A percentile compares a stretch with the other conserved stretches of the same genome.
Conservation (phyloP, 2,888 invertebrate genomes). For the Oxystoma pomonae region DNA sequence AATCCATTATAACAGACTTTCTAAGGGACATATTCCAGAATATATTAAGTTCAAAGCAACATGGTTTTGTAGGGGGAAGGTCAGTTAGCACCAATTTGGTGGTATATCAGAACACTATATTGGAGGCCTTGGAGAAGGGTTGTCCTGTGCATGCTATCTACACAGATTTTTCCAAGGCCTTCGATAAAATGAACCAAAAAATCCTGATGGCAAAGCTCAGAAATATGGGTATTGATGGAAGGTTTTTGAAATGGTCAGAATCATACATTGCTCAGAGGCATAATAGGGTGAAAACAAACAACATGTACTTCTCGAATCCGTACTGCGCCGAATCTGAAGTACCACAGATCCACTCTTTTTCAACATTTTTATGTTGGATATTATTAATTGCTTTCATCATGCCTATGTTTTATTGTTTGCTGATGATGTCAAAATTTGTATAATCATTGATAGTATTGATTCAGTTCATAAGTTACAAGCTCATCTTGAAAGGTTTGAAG, state of each 20-base stretch:
- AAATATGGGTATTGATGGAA: too few species aligned
- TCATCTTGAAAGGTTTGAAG: not conserved
- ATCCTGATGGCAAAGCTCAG: too few species aligned
- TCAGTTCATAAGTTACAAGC: not conserved
- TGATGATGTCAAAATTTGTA: constrained; percentile 9
- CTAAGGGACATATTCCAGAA: constrained; percentile 3
- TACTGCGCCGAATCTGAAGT: not conserved
- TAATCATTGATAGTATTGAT: not conserved
- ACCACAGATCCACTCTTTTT: constrained; percentile 8
- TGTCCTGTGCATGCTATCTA: constrained; percentile 1
- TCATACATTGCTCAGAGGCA: not conserved
- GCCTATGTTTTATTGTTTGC: constrained; percentile 8
- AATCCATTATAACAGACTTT: constrained; percentile 7
- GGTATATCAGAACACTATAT: not conserved
- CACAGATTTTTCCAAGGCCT: constrained; percentile 9
- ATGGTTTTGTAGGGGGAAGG: constrained; percentile 7
- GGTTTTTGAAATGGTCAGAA: not conserved
- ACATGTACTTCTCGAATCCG: not conserved
- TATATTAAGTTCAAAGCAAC: constrained; percentile 6
- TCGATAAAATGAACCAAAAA: constrained; percentile 11
- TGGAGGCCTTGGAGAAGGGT: not conserved
- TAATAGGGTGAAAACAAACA: not conserved
- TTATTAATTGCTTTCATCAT: constrained; percentile 9
- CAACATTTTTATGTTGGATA: constrained; percentile 8
- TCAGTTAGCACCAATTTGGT: constrained; percentile 3